A percentile compares a stretch with the other conserved stretches of the same genome.
Evolutionary conservation across 2,888 invertebrate genomes (phyloP).

Genomic region (Pemphredon lugubris): DNA sequence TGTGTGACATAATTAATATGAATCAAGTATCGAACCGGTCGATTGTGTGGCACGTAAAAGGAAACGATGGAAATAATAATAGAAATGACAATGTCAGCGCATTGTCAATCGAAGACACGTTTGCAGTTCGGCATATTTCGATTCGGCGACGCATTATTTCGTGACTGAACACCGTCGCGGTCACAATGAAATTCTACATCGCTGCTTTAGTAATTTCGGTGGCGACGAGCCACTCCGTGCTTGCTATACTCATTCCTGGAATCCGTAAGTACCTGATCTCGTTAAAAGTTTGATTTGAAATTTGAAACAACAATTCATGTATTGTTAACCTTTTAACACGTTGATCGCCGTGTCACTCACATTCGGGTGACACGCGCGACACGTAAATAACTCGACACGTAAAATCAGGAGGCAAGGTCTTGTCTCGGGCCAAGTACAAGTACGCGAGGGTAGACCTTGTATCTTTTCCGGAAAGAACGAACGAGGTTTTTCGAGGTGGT

Average conservation of each 20-base stretch:
- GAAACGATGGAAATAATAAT: constrained; percentile 5
- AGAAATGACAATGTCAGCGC: constrained; percentile 50
- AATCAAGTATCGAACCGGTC: constrained; percentile 2
- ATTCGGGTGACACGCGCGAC: no score
- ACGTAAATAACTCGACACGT: no score
- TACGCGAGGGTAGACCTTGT: no score
- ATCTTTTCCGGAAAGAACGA: no score
- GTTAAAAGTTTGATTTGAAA: no score
- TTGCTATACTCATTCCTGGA: neutral
- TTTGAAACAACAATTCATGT: no score
- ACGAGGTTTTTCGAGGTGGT: no score
- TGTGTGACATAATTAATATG: neutral
- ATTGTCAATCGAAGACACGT: constrained; percentile 25
- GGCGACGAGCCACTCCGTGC: neutral
- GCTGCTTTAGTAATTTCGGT: constrained; percentile 2
- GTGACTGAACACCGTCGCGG: constrained; percentile 20
- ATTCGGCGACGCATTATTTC: constrained; percentile 33
- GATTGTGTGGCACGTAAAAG: constrained; percentile 27
- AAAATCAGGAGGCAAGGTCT: no score
- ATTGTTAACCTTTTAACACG: no score
- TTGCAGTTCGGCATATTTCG: constrained; percentile 6
- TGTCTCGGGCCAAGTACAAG: no score
- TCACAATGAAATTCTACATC: constrained; percentile 29
- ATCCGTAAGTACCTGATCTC: no score
- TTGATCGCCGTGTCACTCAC: no score